Evolutionary conservation across 2,113 vertebrate genomes (phyloP).

Genomic region (Gambusia holbrooki): DNA sequence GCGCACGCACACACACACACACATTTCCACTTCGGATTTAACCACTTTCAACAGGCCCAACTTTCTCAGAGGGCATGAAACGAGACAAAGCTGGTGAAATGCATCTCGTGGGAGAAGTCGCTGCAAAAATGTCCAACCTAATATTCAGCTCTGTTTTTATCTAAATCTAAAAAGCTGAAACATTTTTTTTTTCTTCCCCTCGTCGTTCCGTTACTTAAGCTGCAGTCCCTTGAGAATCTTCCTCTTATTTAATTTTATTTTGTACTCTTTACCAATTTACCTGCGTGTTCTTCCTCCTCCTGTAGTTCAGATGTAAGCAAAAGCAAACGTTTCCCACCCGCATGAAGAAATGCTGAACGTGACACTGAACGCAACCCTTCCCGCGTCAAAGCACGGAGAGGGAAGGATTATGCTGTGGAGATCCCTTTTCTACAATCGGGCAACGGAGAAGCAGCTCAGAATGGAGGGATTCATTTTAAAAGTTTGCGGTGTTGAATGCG

Average conservation of each 20-base stretch:
- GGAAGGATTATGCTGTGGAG: background rate
- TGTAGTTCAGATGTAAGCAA: background rate
- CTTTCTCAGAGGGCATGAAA: slow-evolving; percentile 1
- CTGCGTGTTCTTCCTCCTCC: too few species aligned
- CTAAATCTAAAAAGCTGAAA: background rate
- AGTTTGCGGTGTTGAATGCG: too few species aligned
- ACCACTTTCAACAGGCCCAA: slow-evolving; percentile 5
- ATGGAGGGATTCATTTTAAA: background rate
- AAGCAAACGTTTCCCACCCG: background rate
- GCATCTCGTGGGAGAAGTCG: background rate
- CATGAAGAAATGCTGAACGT: background rate
- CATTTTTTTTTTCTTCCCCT: background rate
- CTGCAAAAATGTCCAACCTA: background rate
- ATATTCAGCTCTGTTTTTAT: background rate
- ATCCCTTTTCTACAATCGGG: background rate
- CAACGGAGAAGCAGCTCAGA: background rate
- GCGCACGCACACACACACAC: background rate
- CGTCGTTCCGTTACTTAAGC: background rate
- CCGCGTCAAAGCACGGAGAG: background rate
- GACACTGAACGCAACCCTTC: background rate
- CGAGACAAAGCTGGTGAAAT: slow-evolving; percentile 5
- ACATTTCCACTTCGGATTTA: slow-evolving; percentile 5
- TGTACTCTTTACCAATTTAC: background rate
- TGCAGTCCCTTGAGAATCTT: background rate
- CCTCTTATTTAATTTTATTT: background rate